Percentiles rank a stretch among this genome's conserved stretches.
These are phyloP conservation scores for Lasiommata megera DNA, from an alignment of 2,888 invertebrate genomes.

Conservation along the genomic window DNA sequence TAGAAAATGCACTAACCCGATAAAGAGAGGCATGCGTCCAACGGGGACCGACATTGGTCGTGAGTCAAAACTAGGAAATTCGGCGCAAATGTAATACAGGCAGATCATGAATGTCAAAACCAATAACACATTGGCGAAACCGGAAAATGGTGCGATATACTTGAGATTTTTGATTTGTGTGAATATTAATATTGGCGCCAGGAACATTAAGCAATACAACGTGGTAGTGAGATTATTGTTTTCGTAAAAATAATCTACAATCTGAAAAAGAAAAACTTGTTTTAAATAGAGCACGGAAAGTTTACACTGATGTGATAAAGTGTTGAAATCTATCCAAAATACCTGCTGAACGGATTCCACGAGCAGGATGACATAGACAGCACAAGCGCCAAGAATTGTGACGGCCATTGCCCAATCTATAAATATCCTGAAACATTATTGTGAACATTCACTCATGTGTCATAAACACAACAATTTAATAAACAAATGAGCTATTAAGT, in stretches of 20 bases:
- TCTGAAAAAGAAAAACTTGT: conserved; percentile 45
- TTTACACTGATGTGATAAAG: not conserved
- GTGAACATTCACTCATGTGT: not conserved
- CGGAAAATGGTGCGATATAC: conserved; percentile 93
- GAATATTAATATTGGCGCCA: conserved; percentile 63
- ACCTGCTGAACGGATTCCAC: conserved; percentile 86
- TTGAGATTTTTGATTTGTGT: conserved; percentile 87
- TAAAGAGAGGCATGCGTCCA: conserved; percentile 90
- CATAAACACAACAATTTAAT: conserved; percentile 6
- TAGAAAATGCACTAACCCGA: conserved; percentile 73
- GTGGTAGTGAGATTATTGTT: conserved; percentile 45
- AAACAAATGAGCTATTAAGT: not conserved
- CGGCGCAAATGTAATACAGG: conserved; percentile 88
- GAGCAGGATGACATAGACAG: conserved; percentile 89
- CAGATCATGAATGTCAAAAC: conserved; percentile 89
- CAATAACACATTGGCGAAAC: conserved; percentile 91
- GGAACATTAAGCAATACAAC: conserved; percentile 65
- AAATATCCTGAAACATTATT: conserved; percentile 82
- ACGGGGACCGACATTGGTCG: conserved; percentile 81
- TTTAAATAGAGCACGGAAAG: not conserved
- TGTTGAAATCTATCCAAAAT: conserved; percentile 46
- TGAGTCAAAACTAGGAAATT: conserved; percentile 63
- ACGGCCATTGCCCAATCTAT: conserved; percentile 86
- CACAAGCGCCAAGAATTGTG: conserved; percentile 87
- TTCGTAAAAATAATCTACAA: conserved; percentile 50